Percentiles rank a stretch among this genome's conserved stretches.
These are phyloP conservation scores for Microctenopoma steveboyesi DNA, from an alignment of 2,797 vertebrate species.

Conservation along the genomic window DNA sequence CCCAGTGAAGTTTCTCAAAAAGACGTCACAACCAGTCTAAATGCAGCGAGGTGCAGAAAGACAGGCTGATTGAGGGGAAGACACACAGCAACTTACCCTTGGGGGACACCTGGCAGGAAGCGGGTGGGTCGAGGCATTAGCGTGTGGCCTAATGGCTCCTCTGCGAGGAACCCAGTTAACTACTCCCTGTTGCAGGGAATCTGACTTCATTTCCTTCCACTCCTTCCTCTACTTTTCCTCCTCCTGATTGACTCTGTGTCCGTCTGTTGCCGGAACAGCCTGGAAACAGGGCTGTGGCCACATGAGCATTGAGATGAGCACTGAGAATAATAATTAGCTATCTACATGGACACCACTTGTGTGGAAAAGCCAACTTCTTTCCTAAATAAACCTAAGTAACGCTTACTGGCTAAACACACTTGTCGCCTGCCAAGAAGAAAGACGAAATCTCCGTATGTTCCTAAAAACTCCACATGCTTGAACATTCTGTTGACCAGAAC, in stretches of 20 bases:
- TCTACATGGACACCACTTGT: neutral
- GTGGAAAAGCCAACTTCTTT: neutral
- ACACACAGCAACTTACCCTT: constrained; percentile 29
- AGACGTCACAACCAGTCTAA: constrained; percentile 2
- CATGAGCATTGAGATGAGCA: neutral
- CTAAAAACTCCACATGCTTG: constrained; percentile 2
- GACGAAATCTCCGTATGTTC: constrained; percentile 22
- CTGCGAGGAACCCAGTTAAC: constrained; percentile 42
- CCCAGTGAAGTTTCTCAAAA: constrained; percentile 17
- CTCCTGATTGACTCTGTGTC: constrained; percentile 35
- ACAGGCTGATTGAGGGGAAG: constrained; percentile 26
- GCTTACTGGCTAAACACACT: neutral
- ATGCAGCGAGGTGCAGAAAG: constrained; percentile 16
- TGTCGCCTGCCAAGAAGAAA: neutral
- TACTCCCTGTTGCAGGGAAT: constrained; percentile 56
- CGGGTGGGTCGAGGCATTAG: constrained; percentile 45
- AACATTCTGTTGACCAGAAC: constrained; percentile 13
- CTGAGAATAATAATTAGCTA: neutral
- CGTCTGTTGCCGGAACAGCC: constrained; percentile 5
- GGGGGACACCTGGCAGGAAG: constrained; percentile 64
- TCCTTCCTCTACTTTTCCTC: constrained; percentile 67
- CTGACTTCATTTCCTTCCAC: constrained; percentile 71
- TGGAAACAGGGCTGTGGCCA: constrained; percentile 26
- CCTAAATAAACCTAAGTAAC: neutral
- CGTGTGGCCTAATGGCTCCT: constrained; percentile 46